Evolutionary conservation across 2,888 invertebrate species (phyloP).

Genomic region (Drosophila helvetica): DNA sequence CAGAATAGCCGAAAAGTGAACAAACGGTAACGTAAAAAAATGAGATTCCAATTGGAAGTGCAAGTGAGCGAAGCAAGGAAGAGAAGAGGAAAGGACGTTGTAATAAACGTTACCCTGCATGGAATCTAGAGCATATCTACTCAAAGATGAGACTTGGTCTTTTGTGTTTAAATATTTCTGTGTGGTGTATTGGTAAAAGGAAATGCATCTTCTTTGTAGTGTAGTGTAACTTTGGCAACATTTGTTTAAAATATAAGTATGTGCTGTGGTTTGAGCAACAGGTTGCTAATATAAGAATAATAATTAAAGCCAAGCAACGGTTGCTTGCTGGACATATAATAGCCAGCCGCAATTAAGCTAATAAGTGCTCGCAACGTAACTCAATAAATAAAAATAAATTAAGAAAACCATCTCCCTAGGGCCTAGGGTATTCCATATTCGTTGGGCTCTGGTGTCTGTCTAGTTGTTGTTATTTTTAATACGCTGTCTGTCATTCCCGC

Average conservation of each 20-base stretch:
- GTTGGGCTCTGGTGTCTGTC: neutral
- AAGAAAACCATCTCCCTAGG: neutral
- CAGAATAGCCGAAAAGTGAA: slow-evolving; percentile 20
- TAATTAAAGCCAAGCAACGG: neutral
- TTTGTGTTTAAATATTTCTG: neutral
- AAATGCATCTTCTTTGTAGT: neutral
- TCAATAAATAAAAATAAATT: neutral
- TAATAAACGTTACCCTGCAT: neutral
- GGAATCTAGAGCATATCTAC: neutral
- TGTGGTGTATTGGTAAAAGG: neutral
- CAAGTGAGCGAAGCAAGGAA: slow-evolving; percentile 6
- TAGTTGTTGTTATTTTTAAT: slow-evolving; percentile 69
- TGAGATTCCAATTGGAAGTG: slow-evolving; percentile 21
- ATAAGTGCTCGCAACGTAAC: neutral
- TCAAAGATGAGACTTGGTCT: neutral
- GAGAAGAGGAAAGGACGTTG: slow-evolving; percentile 6
- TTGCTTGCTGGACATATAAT: neutral
- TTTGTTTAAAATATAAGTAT: too few species aligned
- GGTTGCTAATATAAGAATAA: neutral
- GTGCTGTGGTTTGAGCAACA: neutral
- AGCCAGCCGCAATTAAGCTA: neutral
- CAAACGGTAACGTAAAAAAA: slow-evolving; percentile 5
- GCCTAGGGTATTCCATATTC: slow-evolving; percentile 41
- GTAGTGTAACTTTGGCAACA: neutral
- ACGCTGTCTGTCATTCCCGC: slow-evolving; percentile 40